These are phyloP conservation scores for Thamnophis elegans DNA, from an alignment of 2,797 vertebrate species.

Conservation along the genomic window DNA sequence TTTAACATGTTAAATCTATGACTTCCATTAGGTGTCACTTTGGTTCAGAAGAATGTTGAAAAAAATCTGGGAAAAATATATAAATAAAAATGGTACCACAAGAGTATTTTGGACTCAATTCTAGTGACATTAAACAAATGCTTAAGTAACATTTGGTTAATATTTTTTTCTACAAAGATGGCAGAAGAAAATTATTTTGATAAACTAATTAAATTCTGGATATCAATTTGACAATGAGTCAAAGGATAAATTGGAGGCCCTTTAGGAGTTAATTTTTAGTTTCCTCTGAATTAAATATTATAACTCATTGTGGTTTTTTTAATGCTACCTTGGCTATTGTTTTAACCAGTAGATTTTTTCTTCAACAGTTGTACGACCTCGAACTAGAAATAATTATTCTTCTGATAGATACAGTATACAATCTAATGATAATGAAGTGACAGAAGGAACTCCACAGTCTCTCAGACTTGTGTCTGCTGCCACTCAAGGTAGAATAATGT, in stretches of 20 bases:
- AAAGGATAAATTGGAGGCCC: background rate
- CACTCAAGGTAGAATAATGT: conserved; percentile 68
- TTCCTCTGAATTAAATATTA: background rate
- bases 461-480: conserved; percentile 57
- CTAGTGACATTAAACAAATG: background rate
- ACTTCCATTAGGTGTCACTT: background rate
- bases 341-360: conserved; percentile 49
- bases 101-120: background rate
- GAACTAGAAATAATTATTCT: conserved; percentile 71
- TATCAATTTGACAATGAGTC: background rate
- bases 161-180: background rate
- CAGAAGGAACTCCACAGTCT: conserved; percentile 60
- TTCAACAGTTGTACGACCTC: conserved; percentile 67
- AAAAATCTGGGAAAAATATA: background rate
- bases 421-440: conserved; percentile 40
- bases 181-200: background rate
- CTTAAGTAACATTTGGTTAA: background rate
- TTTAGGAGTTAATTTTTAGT: background rate
- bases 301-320: background rate
- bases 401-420: conserved; percentile 32
- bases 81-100: background rate
- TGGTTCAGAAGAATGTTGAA: background rate
- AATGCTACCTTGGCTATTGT: background rate
- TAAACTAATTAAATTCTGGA: background rate
- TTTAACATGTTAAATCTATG: background rate